phyloP scores from a whole-genome alignment of 2,113 vertebrate genomes.

The Centrocercus urophasianus region DNA sequence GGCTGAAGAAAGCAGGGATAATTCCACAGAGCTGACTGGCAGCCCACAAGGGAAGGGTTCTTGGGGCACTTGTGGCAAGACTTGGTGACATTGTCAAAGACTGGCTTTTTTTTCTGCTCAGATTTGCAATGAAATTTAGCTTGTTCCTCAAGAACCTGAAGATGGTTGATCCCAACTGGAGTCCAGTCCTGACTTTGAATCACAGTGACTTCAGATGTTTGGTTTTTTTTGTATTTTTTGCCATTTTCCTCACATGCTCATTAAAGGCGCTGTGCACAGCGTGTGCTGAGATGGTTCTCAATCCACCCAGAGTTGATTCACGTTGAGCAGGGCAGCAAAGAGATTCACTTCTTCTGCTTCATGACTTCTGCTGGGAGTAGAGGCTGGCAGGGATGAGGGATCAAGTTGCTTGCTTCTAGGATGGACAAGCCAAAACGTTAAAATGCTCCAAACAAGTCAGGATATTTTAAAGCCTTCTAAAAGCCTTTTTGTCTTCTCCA shows the following conservation, averaged over 20 bases:
- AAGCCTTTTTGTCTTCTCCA: neutral
- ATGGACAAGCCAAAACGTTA: conserved; percentile 4
- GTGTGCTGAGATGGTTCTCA: neutral
- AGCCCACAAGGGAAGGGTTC: neutral
- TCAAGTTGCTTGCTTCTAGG: neutral
- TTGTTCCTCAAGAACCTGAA: neutral
- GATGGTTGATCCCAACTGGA: neutral
- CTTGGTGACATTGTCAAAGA: neutral
- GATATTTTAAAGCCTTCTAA: conserved; percentile 50
- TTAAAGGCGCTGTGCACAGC: neutral
- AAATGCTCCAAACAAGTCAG: conserved; percentile 18
- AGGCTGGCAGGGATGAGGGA: neutral
- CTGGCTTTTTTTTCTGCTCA: neutral
- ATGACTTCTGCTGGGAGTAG: neutral
- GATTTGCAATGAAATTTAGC: neutral
- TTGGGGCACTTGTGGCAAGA: neutral
- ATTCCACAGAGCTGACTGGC: neutral
- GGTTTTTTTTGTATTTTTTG: neutral
- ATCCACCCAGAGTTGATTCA: neutral
- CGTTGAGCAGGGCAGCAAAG: neutral
- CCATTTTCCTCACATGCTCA: neutral
- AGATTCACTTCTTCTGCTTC: neutral
- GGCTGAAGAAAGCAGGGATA: neutral
- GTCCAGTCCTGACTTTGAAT: neutral
- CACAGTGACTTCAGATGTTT: neutral